Evolutionary conservation across 2,888 invertebrate species (phyloP).

Genomic region (Cephus rjabovi): DNA sequence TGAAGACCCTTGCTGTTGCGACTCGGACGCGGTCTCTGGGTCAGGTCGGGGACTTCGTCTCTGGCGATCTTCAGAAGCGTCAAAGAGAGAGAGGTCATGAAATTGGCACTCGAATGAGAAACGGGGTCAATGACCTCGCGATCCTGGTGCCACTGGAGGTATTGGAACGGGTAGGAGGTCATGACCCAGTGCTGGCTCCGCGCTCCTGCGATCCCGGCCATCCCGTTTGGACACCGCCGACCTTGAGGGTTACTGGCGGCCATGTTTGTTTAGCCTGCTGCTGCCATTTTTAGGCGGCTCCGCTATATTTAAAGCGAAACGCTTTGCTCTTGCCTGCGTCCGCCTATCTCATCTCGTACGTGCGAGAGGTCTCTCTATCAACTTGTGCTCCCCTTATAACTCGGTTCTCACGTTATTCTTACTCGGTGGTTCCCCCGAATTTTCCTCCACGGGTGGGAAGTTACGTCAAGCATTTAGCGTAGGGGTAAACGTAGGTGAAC

Average conservation of each 20-base stretch:
- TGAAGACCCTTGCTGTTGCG: neutral
- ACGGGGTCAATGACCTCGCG: constrained; percentile 48
- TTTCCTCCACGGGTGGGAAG: neutral
- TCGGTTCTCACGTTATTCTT: neutral
- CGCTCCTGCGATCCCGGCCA: constrained; percentile 33
- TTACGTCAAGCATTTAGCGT: neutral
- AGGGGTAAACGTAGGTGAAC: neutral
- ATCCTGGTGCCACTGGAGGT: neutral
- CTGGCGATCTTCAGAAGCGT: neutral
- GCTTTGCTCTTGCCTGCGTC: constrained; percentile 5
- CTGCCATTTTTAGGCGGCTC: constrained; percentile 34
- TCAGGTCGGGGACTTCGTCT: neutral
- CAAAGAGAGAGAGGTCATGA: neutral
- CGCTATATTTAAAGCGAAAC: constrained; percentile 30
- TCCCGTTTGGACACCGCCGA: constrained; percentile 28
- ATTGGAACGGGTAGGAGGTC: constrained; percentile 46
- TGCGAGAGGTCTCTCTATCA: neutral
- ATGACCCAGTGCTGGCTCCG: constrained; percentile 41
- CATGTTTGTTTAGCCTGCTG: constrained; percentile 29
- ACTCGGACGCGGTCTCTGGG: neutral
- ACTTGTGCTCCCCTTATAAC: neutral
- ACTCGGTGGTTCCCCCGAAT: neutral
- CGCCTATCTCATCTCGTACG: neutral
- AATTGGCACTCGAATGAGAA: constrained; percentile 32
- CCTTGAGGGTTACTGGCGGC: constrained; percentile 30